Evolutionary conservation across 2,888 invertebrate genomes (phyloP).

Genomic region (Lasioglossum leucozonium): DNA sequence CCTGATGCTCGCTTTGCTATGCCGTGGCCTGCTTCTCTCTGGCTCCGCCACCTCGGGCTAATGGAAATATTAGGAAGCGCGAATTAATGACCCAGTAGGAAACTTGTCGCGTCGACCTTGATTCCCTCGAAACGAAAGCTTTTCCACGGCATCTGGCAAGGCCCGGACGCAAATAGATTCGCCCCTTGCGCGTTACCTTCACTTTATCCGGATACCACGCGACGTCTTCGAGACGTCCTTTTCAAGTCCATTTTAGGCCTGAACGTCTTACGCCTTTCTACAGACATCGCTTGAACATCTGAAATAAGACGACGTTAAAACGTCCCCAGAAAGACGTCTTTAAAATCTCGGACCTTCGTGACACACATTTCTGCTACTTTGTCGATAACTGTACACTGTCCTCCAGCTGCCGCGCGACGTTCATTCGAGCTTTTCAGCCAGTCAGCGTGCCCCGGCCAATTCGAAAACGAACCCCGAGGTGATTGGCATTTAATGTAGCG

Average conservation of each 20-base stretch:
- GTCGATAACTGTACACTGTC: slow-evolving; percentile 11
- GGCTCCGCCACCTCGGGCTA: not conserved
- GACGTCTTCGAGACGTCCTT: too few species aligned
- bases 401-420: not conserved
- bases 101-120: slow-evolving; percentile 10
- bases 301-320: too few species aligned
- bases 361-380: slow-evolving; percentile 19
- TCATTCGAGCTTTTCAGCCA: slow-evolving; percentile 5
- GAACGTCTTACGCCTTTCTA: too few species aligned
- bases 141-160: not conserved
- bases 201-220: too few species aligned
- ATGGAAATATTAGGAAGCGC: slow-evolving; percentile 37
- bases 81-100: slow-evolving; percentile 12
- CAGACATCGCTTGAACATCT: too few species aligned
- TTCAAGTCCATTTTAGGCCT: too few species aligned
- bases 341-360: slow-evolving; percentile 4
- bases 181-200: not conserved
- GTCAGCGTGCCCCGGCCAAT: not conserved
- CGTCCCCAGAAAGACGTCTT: too few species aligned
- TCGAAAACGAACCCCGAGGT: not conserved
- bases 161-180: not conserved
- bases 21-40: not conserved
- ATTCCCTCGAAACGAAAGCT: slow-evolving; percentile 3
- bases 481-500: not conserved
- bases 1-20: slow-evolving; percentile 21